Conservation (phyloP, 1,140 invertebrate genomes). For the Adoxophyes honmai region DNA sequence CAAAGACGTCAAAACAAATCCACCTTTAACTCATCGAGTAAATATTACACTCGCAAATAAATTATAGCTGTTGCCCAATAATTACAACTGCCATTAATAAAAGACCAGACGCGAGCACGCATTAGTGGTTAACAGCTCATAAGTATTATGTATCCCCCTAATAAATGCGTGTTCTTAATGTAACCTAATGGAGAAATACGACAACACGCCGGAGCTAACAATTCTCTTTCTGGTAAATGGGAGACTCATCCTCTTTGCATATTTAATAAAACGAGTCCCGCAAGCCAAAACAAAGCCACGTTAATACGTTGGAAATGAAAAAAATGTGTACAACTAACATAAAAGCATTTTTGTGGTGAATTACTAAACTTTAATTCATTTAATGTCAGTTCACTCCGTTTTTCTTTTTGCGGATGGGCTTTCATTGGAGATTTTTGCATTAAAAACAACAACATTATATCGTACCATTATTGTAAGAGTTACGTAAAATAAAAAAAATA, state of each 20-base stretch:
- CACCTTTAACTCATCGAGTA: too few species aligned
- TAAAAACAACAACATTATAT: too few species aligned
- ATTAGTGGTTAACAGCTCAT: slow-evolving; percentile 3
- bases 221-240: neutral
- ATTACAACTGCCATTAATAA: slow-evolving; percentile 9
- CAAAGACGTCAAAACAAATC: too few species aligned
- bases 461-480: too few species aligned
- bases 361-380: too few species aligned
- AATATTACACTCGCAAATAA: slow-evolving; percentile 18
- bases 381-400: too few species aligned
- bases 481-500: too few species aligned
- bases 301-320: slow-evolving; percentile 1
- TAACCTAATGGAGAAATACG: slow-evolving; percentile 13
- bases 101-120: neutral
- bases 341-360: too few species aligned
- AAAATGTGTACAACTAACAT: neutral
- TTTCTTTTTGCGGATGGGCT: too few species aligned
- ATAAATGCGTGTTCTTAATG: slow-evolving; percentile 10
- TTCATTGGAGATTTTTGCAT: too few species aligned
- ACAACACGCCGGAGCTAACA: neutral
- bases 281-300: neutral
- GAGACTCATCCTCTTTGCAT: slow-evolving; percentile 4
- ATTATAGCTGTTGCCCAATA: neutral
- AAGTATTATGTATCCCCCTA: slow-evolving; percentile 4
- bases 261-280: slow-evolving; percentile 7